Percentiles rank a stretch among this genome's conserved stretches.
Conservation (phyloP, 2,888 invertebrate genomes). For the Pilophorus perplexus region DNA sequence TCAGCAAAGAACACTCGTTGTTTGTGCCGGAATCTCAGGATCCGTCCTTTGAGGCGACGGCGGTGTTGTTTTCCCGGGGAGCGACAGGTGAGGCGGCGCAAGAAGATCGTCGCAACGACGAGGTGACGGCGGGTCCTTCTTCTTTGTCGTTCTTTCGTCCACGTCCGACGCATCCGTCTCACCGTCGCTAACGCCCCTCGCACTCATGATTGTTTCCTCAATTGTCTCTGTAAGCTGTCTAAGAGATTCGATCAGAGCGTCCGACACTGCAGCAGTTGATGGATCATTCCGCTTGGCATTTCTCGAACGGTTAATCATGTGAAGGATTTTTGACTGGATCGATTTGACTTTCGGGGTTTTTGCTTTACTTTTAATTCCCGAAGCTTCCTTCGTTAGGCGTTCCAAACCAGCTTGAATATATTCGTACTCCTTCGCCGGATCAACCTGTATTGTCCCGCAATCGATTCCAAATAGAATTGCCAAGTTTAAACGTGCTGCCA, state of each 20-base stretch:
- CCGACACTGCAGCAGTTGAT: not conserved
- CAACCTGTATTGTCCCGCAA: not conserved
- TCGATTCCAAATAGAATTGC: not conserved
- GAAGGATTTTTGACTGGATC: not conserved
- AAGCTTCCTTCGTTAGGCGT: not conserved
- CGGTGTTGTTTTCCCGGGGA: too few relatives aligned
- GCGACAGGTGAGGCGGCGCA: too few relatives aligned
- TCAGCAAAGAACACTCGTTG: too few relatives aligned
- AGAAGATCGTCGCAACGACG: too few relatives aligned
- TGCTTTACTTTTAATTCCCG: not conserved
- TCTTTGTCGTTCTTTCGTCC: not conserved
- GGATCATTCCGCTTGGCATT: not conserved
- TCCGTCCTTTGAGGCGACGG: too few relatives aligned
- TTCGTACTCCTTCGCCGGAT: not conserved
- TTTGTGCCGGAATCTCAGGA: too few relatives aligned
- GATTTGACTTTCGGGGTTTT: not conserved
- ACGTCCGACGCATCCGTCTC: not conserved
- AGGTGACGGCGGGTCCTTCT: not conserved
- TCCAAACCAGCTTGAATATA: not conserved
- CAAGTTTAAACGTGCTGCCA: not conserved
- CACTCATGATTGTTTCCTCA: not conserved
- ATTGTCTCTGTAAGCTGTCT: not conserved
- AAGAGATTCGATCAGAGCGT: not conserved
- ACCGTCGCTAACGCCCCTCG: not conserved
- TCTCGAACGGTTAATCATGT: not conserved